phyloP scores from a whole-genome alignment of 1,140 invertebrate genomes.

The Pogonomyrmex californicus region DNA sequence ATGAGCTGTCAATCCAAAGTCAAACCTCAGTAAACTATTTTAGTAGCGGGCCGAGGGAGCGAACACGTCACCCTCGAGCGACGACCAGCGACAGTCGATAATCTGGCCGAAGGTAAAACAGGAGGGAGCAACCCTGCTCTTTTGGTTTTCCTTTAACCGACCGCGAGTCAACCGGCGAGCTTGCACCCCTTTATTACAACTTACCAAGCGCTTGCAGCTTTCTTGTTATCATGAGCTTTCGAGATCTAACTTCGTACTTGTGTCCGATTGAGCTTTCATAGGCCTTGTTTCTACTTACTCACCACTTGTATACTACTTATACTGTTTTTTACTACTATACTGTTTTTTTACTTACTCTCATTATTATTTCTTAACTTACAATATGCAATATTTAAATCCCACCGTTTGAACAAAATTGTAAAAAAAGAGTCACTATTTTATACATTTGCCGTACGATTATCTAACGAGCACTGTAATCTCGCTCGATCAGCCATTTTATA shows the following conservation, averaged over 20 bases:
- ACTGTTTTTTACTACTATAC: constrained; percentile 24
- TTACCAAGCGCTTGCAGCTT: constrained; percentile 84
- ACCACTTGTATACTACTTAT: constrained; percentile 38
- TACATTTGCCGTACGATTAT: constrained; percentile 41
- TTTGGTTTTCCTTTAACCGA: constrained; percentile 74
- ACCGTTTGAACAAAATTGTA: constrained; percentile 3
- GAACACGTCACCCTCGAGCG: constrained; percentile 85
- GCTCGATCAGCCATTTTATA: constrained; percentile 69
- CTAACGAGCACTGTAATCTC: constrained; percentile 67
- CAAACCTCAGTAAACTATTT: constrained; percentile 84
- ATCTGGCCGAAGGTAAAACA: constrained; percentile 88
- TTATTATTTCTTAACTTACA: constrained; percentile 26
- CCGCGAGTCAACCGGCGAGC: constrained; percentile 82
- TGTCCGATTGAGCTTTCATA: constrained; percentile 77
- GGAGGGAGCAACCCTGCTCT: constrained; percentile 74
- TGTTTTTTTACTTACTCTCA: neutral
- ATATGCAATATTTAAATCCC: constrained; percentile 22
- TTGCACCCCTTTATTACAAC: constrained; percentile 82
- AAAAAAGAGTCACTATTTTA: constrained; percentile 10
- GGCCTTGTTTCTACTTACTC: constrained; percentile 71
- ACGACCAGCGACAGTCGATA: constrained; percentile 87
- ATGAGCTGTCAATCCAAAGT: constrained; percentile 73
- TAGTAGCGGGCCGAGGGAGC: constrained; percentile 86
- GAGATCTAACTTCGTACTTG: constrained; percentile 71
- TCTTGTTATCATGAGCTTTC: constrained; percentile 80